Percentiles rank a stretch among this genome's conserved stretches.
These are phyloP conservation scores for Enteromius radiatus DNA, from an alignment of 2,797 vertebrate genomes.

Conservation along the genomic window DNA sequence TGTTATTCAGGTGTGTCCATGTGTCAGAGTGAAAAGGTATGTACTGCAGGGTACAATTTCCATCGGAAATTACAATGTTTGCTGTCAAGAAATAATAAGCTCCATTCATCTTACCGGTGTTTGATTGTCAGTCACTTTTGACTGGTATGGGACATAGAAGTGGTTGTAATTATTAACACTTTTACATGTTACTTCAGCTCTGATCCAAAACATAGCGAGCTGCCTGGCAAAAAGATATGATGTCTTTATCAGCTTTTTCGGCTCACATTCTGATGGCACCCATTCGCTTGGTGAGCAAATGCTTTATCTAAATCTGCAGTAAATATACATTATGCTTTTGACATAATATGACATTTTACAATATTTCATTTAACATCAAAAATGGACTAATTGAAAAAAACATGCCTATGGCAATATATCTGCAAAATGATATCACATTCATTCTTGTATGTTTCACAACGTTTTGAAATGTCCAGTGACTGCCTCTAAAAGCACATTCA, in stretches of 20 bases:
- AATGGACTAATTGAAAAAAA: neutral
- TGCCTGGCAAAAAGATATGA: neutral
- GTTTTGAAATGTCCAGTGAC: neutral
- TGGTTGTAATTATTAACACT: neutral
- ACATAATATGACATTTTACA: neutral
- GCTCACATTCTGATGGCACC: neutral
- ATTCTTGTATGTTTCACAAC: neutral
- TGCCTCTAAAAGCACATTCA: neutral
- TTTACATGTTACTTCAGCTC: neutral
- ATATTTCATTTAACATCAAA: neutral
- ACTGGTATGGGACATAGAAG: neutral
- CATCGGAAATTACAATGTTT: slow-evolving; percentile 1
- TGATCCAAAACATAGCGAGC: neutral
- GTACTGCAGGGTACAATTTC: neutral
- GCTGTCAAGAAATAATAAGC: neutral
- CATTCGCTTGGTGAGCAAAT: neutral
- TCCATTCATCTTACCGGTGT: neutral
- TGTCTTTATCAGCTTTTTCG: neutral
- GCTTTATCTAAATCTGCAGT: neutral
- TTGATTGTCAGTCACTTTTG: neutral
- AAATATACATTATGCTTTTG: neutral
- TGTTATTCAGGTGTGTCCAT: neutral
- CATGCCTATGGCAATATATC: neutral
- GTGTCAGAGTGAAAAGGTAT: slow-evolving; percentile 14
- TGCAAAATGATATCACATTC: neutral